Evolutionary conservation across 2,797 vertebrate species (phyloP).

Genomic region (Megaceryle alcyon): DNA sequence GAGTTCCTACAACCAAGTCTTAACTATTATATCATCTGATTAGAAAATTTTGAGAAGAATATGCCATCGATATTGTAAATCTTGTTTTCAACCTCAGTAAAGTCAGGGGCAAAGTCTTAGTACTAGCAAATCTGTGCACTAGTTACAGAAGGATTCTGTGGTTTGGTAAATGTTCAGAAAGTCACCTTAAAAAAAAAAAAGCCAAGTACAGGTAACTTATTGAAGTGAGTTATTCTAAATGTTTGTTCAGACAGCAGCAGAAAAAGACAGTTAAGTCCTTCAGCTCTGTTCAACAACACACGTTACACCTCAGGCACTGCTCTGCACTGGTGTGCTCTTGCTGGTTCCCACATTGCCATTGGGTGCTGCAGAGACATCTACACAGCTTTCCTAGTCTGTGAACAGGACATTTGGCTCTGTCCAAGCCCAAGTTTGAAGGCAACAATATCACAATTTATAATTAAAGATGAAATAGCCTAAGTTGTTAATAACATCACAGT

Average conservation of each 20-base stretch:
- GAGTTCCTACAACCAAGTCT: conserved; percentile 3
- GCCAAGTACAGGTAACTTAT: background rate
- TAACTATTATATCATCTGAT: background rate
- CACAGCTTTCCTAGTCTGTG: background rate
- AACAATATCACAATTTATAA: background rate
- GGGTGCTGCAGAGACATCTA: background rate
- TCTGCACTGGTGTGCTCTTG: accelerated
- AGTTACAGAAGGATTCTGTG: background rate
- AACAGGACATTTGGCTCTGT: background rate
- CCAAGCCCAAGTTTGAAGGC: background rate
- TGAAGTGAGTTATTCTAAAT: background rate
- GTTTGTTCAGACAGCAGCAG: background rate
- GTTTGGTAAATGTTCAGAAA: background rate
- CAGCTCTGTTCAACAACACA: background rate
- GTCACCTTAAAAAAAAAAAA: background rate
- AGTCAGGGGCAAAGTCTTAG: background rate
- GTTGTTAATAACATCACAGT: background rate
- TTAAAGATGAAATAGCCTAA: background rate
- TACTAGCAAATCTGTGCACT: background rate
- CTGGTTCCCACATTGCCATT: background rate
- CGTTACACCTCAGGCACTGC: background rate
- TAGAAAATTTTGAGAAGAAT: background rate
- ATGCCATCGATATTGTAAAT: background rate
- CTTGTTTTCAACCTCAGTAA: background rate
- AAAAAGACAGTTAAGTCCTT: background rate